Evolutionary conservation across 1,140 invertebrate species (phyloP), one percentile per base, ranked within the genome.

Genomic region (Bilobella aurantiaca): DNA sequence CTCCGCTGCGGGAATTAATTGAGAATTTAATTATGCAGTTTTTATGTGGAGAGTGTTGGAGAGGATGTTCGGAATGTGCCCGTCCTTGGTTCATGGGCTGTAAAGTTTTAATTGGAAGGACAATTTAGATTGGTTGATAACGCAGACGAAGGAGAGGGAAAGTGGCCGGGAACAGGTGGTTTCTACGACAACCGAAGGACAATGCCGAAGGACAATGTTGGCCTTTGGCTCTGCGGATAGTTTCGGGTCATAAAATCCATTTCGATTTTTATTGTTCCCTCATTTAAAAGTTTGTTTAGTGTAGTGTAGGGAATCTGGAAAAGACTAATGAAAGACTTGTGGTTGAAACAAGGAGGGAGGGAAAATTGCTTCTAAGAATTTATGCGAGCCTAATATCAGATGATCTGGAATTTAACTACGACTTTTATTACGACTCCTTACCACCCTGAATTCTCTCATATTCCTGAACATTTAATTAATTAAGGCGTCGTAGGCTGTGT

Each of bases 71-170:
- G 25, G 23, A 53, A 53, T 53, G 8, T 53, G 12, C 49, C 25
- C 49, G 49, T 53, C 23, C 49, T 53, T 12, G 25, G 49, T 23
- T 53, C 49, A 53, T 53, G 49, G 49, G 49, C 49, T 53, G 49
- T 53, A 53, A 53, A 53, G 14, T 53, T 53, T 53, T 53, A 53
- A 53, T 53, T 53, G 49, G 49, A 53, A 53, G 49, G 49, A 53
- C 49, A 53, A 53, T 53, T 53, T 53, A 53, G 49, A 53, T 53
- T 16, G 49, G 12, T 23, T 53, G 49, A 53, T 53, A 53, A 53
- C 5, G 25, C 12, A 53, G 25, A 53, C 14, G 25, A 53, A 12
- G 8, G 34, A n/a, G n/a, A n/a, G n/a, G n/a, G n/a, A n/a, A n/a
- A n/a, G n/a, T n/a, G n/a, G n/a, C n/a, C 49, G 14, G 21, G 49